Evolutionary conservation across 2,888 invertebrate species (phyloP).

Genomic region (Apeira syringaria): DNA sequence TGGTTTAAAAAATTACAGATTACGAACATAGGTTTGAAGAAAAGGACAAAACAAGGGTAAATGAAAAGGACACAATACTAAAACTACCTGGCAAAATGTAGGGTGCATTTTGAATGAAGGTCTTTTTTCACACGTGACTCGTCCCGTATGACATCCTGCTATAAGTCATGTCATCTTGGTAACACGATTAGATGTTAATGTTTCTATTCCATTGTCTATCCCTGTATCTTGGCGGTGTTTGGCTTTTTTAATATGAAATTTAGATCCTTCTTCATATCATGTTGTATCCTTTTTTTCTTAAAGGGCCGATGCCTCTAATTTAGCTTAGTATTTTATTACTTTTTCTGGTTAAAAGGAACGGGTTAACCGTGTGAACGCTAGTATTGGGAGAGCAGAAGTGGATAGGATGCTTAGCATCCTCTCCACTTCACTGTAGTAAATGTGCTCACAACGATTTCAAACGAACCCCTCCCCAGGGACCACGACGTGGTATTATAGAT

Average conservation of each 20-base stretch:
- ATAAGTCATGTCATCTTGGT: slow-evolving; percentile 58
- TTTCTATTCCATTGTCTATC: slow-evolving; percentile 30
- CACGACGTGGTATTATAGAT: slow-evolving; percentile 52
- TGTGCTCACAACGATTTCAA: slow-evolving; percentile 34
- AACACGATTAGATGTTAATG: slow-evolving; percentile 43
- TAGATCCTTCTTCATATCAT: too few relatives aligned
- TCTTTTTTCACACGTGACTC: slow-evolving; percentile 42
- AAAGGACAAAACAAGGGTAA: too few relatives aligned
- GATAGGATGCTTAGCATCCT: slow-evolving; percentile 30
- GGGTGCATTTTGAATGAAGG: slow-evolving; percentile 41
- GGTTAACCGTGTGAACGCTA: slow-evolving; percentile 47
- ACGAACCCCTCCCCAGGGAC: slow-evolving; percentile 36
- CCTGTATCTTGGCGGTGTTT: slow-evolving; percentile 8
- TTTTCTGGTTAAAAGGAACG: slow-evolving; percentile 33
- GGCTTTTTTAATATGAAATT: too few relatives aligned
- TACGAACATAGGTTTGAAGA: too few relatives aligned
- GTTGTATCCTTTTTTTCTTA: background rate
- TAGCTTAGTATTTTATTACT: background rate
- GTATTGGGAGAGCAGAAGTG: slow-evolving; percentile 47
- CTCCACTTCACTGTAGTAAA: too few relatives aligned
- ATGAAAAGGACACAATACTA: slow-evolving; percentile 18
- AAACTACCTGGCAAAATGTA: slow-evolving; percentile 13
- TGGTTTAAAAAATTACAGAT: too few relatives aligned
- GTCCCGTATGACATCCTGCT: slow-evolving; percentile 41
- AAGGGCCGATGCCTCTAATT: too few relatives aligned